Evolutionary conservation across 2,888 invertebrate species (phyloP).

Genomic region (Philhelius pedissequus): DNA sequence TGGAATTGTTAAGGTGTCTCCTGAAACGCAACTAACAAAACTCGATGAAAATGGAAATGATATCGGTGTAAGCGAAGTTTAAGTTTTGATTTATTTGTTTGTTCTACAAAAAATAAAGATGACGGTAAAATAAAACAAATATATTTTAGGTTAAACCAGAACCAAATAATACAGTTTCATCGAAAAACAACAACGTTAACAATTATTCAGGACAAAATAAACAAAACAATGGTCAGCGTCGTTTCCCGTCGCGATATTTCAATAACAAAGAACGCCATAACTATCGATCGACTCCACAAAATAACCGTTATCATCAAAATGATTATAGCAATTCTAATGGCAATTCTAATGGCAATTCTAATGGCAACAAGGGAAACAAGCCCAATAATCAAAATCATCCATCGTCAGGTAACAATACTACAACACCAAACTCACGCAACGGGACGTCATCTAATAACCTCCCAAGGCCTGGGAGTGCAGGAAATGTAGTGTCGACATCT

Average conservation of each 20-base stretch:
- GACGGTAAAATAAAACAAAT: no score
- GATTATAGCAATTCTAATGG: slow-evolving; percentile 30
- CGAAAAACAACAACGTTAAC: slow-evolving; percentile 1
- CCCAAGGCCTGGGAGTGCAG: slow-evolving; percentile 34
- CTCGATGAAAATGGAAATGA: slow-evolving; percentile 70
- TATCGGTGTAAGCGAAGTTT: not conserved
- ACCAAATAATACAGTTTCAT: slow-evolving; percentile 52
- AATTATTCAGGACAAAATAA: slow-evolving; percentile 35
- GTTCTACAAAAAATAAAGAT: no score
- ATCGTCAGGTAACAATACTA: not conserved
- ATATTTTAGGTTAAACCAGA: slow-evolving; percentile 67
- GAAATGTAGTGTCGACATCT: slow-evolving; percentile 4
- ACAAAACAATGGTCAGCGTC: slow-evolving; percentile 61
- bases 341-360: slow-evolving; percentile 18
- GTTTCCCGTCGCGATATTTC: slow-evolving; percentile 72
- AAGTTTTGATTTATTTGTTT: not conserved
- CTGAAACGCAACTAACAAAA: slow-evolving; percentile 59
- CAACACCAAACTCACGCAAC: slow-evolving; percentile 43
- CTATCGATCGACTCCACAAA: slow-evolving; percentile 56
- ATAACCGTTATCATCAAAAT: slow-evolving; percentile 58
- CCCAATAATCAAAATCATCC: slow-evolving; percentile 16
- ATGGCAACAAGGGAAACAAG: slow-evolving; percentile 19
- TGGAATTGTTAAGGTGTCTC: slow-evolving; percentile 47
- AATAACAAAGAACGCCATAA: slow-evolving; percentile 70
- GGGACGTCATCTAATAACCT: not conserved